Evolutionary conservation across 2,888 invertebrate species (phyloP).

Genomic region (Drosophila meridionalis): DNA sequence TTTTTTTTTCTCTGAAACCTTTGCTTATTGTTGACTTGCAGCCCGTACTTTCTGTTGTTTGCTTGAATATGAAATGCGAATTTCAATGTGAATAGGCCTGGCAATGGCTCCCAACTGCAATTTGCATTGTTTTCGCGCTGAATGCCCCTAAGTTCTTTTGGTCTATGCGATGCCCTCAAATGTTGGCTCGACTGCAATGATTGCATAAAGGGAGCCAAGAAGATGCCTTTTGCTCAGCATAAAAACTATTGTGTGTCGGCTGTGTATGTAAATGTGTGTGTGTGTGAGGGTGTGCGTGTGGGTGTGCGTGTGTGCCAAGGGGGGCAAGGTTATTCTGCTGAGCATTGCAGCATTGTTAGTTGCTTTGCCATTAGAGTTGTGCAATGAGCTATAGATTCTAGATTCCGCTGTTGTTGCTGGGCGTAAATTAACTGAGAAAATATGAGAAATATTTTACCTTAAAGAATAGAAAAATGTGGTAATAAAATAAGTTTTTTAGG

Average conservation of each 20-base stretch:
- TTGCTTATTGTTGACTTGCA: conserved; percentile 68
- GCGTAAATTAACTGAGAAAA: conserved; percentile 14
- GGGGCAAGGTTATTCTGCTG: conserved; percentile 65
- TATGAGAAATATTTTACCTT: background rate
- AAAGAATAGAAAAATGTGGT: background rate
- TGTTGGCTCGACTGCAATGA: conserved; percentile 61
- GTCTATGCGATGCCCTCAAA: conserved; percentile 26
- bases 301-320: conserved; percentile 35
- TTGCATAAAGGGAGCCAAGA: conserved; percentile 65
- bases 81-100: conserved; percentile 71
- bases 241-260: conserved; percentile 54
- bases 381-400: conserved; percentile 25
- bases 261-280: conserved; percentile 32
- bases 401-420: conserved; percentile 21
- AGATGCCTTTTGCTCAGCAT: conserved; percentile 42
- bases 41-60: conserved; percentile 25
- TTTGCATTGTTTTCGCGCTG: conserved; percentile 72
- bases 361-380: conserved; percentile 51
- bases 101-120: conserved; percentile 66
- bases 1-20: background rate
- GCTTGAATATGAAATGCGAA: conserved; percentile 67
- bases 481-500: background rate
- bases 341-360: conserved; percentile 57
- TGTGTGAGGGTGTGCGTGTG: conserved; percentile 4
- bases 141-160: conserved; percentile 49